These are phyloP conservation scores for Kradibia gibbosae DNA, from an alignment of 1,140 invertebrate species.

Conservation along the genomic window DNA sequence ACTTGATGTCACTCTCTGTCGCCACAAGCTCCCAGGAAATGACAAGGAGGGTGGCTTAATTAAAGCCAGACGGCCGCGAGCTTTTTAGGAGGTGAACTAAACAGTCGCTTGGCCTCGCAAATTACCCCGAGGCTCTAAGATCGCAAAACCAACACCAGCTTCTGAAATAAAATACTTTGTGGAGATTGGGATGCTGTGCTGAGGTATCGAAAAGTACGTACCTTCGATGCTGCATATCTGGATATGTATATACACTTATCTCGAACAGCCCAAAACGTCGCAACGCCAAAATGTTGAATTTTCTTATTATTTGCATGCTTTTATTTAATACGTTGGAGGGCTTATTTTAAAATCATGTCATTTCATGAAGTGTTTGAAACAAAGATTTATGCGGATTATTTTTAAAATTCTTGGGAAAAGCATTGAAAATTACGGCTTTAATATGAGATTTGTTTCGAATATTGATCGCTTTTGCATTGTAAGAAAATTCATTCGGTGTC, in stretches of 20 bases:
- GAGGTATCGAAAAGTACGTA: no score
- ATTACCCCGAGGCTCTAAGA: not conserved
- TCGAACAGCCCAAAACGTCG: no score
- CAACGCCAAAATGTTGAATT: no score
- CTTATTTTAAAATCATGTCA: no score
- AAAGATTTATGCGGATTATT: no score
- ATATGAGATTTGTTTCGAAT: not conserved
- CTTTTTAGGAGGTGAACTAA: not conserved
- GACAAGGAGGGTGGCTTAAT: constrained; percentile 42
- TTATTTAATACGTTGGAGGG: no score
- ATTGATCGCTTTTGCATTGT: not conserved
- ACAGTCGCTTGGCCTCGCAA: not conserved
- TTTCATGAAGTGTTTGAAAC: no score
- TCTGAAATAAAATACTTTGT: not conserved
- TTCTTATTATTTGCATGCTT: no score
- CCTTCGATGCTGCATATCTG: no score
- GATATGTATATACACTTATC: no score
- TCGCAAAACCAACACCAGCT: not conserved
- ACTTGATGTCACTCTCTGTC: not conserved
- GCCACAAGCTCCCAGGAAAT: constrained; percentile 32
- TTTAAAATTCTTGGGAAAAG: no score
- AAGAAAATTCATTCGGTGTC: no score
- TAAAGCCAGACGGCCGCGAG: constrained; percentile 35
- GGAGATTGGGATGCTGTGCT: not conserved
- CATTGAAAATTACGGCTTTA: not conserved